Evolutionary conservation across 1,140 invertebrate genomes (phyloP), one percentile per base, ranked within the genome.

Genomic region (Octopus bimaculoides): DNA sequence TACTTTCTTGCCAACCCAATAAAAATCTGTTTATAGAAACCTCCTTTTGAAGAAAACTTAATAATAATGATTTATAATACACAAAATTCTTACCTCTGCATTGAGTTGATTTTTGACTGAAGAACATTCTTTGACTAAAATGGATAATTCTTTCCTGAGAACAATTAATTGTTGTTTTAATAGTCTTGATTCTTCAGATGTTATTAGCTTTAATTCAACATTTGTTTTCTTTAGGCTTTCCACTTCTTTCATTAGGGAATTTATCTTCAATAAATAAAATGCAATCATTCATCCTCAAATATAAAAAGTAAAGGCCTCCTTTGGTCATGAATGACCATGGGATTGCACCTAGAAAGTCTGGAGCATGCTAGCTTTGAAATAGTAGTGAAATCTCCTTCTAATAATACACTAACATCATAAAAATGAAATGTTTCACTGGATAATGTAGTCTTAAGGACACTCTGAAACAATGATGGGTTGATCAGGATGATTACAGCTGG

Each of bases 141-240:
- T 78, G 5, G 81, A 80, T 20, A 90, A 79, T n/a, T 86, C 86
- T 78, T 85, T 84, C 52, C 85, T 83, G 9, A 90, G 83, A 5
- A 88, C 86, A 26, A 85, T 81, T 74, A 89, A 82, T 79, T 90
- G 89, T 81, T 90, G 87, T n/a, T 83, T 80, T 8, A 89, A 83
- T 74, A 89, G 83, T 9, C 85, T 83, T 17, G 86, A 83, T 75
- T 89, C 85, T 78, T 90, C 85, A 54, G 88, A 86, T 20, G 86
- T 83, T 53, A 86, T 74, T 86, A 90, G 86, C 52, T 84, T 82
- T 12, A 87, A 80, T 54, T 85, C 82, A 17, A 88, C 82, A 41
- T 85, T 83, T 54, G 87, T 83, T 77, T 87, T 87, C 78, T 86
- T 88, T 77, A 84, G 86, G 20, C 79, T 77, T 52, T 90, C 86